phyloP scores from a whole-genome alignment of 2,113 vertebrate species.

The Eleginops maclovinus region DNA sequence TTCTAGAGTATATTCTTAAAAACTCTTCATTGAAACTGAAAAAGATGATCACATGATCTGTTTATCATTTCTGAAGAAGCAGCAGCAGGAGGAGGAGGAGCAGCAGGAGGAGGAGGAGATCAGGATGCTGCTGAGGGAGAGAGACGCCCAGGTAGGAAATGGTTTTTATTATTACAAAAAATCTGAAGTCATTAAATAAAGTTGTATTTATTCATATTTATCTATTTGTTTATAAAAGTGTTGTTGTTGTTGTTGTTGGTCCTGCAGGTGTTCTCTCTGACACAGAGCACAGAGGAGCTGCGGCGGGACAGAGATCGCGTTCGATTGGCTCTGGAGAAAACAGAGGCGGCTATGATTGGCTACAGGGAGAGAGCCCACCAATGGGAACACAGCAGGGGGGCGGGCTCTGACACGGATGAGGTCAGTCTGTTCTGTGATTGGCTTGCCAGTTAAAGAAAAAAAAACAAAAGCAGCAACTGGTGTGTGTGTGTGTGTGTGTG shows the following conservation, averaged over 20 bases:
- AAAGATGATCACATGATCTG: neutral
- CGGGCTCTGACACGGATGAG: constrained; percentile 11
- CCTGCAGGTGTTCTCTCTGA: constrained; percentile 60
- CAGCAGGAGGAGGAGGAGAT: constrained; percentile 53
- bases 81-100: neutral
- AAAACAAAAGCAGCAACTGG: neutral
- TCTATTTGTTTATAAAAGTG: too few relatives aligned
- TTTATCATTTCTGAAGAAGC: neutral
- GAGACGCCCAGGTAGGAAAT: constrained; percentile 53
- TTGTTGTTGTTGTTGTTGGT: too few relatives aligned
- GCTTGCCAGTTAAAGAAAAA: neutral
- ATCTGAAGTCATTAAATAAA: too few relatives aligned
- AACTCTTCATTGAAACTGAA: neutral
- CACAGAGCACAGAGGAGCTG: constrained; percentile 64
- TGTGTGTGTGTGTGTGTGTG: neutral
- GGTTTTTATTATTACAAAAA: neutral
- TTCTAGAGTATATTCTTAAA: neutral
- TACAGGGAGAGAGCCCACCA: constrained; percentile 53
- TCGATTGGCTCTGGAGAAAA: constrained; percentile 67
- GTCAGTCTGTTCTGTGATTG: constrained; percentile 13
- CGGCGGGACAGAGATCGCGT: constrained; percentile 64
- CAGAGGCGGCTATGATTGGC: constrained; percentile 68
- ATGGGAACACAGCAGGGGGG: constrained; percentile 40
- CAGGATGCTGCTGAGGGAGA: constrained; percentile 48
- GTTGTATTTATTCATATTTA: too few relatives aligned